These are phyloP conservation scores for Leucoma salicis DNA, from an alignment of 2,888 invertebrate species.

Conservation along the genomic window DNA sequence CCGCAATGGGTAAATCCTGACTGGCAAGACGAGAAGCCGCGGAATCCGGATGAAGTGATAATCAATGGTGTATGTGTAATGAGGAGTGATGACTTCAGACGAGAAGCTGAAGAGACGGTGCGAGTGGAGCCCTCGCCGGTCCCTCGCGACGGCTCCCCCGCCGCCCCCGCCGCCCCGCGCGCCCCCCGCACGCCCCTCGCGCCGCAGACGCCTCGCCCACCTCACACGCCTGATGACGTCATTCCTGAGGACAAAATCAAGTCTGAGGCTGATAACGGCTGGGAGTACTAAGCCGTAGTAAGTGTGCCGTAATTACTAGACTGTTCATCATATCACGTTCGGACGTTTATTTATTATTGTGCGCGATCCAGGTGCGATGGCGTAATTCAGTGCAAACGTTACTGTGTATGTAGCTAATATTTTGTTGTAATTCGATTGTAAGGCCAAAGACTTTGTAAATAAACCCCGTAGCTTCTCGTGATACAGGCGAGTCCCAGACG, in stretches of 20 bases:
- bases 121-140: conserved; percentile 90
- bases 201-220: conserved; percentile 26
- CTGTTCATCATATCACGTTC: conserved; percentile 31
- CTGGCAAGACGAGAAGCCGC: conserved; percentile 88
- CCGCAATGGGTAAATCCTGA: conserved; percentile 99
- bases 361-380: conserved; percentile 29
- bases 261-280: conserved; percentile 83
- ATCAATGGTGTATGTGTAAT: conserved; percentile 97
- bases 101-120: conserved; percentile 86
- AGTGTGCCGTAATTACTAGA: conserved; percentile 29
- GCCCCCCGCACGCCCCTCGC: conserved; percentile 41
- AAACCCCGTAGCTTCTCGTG: conserved; percentile 49
- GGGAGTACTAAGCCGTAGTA: conserved; percentile 77
- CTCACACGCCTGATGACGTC: conserved; percentile 51
- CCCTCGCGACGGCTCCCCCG: conserved; percentile 70
- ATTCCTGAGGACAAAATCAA: conserved; percentile 79
- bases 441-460: conserved; percentile 80
- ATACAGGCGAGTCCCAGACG: conserved; percentile 45
- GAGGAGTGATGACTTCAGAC: conserved; percentile 89
- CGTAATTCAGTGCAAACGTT: conserved; percentile 56
- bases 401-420: conserved; percentile 56
- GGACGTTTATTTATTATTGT: conserved; percentile 47
- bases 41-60: conserved; percentile 88
- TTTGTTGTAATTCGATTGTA: conserved; percentile 57
- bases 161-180: conserved; percentile 48